Conservation (phyloP, 2,797 vertebrate genomes). For the Poecilia velifera region DNA sequence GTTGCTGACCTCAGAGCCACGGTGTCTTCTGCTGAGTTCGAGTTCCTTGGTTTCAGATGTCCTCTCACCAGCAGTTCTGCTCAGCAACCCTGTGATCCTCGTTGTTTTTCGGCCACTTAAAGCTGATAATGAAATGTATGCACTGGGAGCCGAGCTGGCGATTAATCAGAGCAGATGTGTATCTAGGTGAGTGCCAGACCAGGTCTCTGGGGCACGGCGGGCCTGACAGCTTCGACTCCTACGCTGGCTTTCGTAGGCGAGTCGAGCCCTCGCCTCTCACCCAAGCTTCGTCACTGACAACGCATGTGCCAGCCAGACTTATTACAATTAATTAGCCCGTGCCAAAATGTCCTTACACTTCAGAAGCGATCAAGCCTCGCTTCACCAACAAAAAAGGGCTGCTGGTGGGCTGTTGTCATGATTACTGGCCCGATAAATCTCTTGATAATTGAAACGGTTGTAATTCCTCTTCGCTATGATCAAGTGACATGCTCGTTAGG, state of each 20-base stretch:
- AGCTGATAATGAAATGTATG: constrained; percentile 80
- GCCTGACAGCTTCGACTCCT: constrained; percentile 57
- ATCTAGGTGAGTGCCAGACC: constrained; percentile 75
- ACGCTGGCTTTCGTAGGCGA: constrained; percentile 39
- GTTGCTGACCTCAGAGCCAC: constrained; percentile 26
- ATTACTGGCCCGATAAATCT: constrained; percentile 67
- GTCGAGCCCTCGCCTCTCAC: constrained; percentile 54
- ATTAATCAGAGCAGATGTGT: constrained; percentile 84
- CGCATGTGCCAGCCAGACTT: constrained; percentile 65
- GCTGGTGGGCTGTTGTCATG: constrained; percentile 62
- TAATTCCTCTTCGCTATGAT: neutral
- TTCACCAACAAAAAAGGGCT: constrained; percentile 56
- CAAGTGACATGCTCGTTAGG: neutral
- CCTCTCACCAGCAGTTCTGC: constrained; percentile 30
- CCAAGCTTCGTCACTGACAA: constrained; percentile 65
- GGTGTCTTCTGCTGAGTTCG: constrained; percentile 2
- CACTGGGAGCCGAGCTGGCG: constrained; percentile 65
- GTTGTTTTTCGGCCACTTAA: constrained; percentile 78
- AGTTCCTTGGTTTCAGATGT: constrained; percentile 21
- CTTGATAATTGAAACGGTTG: neutral
- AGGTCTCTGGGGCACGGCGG: constrained; percentile 65
- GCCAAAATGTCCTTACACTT: constrained; percentile 78
- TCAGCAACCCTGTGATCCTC: constrained; percentile 43
- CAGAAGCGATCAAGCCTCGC: constrained; percentile 66
- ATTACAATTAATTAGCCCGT: constrained; percentile 81